Percentiles rank a stretch among this genome's conserved stretches.
Conservation (phyloP, 2,888 invertebrate genomes). For the Ptychoptera contaminata region DNA sequence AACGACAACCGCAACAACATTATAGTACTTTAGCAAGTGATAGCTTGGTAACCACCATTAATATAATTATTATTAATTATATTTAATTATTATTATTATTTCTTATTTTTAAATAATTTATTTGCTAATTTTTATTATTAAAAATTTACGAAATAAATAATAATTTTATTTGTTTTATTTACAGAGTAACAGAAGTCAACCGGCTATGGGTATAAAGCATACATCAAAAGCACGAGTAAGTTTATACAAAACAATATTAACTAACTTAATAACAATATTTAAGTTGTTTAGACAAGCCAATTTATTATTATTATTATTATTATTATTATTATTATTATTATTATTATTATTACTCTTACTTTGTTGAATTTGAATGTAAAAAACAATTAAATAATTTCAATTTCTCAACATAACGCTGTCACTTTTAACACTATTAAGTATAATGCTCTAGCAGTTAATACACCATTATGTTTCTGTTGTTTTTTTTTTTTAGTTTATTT, state of each 20-base stretch:
- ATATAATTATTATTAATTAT: not conserved
- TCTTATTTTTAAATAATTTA: not conserved
- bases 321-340: no score
- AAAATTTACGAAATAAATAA: not conserved
- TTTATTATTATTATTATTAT: no score
- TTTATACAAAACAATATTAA: slow-evolving; percentile 12
- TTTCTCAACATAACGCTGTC: no score
- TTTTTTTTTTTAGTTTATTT: no score
- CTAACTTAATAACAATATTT: no score
- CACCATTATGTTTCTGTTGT: no score
- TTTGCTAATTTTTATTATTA: not conserved
- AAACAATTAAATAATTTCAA: no score
- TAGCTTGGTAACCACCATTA: slow-evolving; percentile 3
- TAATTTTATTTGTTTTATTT: slow-evolving; percentile 20
- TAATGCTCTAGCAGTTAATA: no score
- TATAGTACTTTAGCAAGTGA: slow-evolving; percentile 8
- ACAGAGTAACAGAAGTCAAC: slow-evolving; percentile 52
- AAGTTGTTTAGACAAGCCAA: no score
- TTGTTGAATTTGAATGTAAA: no score
- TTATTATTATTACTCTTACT: no score
- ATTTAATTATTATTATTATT: not conserved
- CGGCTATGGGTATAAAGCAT: slow-evolving; percentile 49
- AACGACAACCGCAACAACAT: slow-evolving; percentile 25
- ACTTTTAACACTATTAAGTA: no score
- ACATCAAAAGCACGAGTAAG: slow-evolving; percentile 51